phyloP scores from a whole-genome alignment of 2,797 vertebrate species.

The Orestias chungarensis region DNA sequence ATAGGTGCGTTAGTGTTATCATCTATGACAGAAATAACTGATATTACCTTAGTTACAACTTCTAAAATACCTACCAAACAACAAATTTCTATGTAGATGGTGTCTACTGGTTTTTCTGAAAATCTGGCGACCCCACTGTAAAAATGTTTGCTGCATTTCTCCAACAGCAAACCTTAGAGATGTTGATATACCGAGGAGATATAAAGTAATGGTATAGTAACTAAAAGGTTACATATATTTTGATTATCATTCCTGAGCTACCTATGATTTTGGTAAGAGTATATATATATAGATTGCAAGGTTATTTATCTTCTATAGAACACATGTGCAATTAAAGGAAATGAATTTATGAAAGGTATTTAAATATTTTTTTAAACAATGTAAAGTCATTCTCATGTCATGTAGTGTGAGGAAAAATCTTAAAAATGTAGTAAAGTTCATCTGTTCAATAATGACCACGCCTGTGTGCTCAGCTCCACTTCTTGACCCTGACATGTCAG shows the following conservation, averaged over 20 bases:
- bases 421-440: not conserved
- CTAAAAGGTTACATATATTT: not conserved
- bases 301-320: not conserved
- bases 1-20: too few relatives aligned
- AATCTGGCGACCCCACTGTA: not conserved
- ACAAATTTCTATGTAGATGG: not conserved
- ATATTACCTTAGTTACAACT: not conserved
- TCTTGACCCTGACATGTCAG: constrained; percentile 46
- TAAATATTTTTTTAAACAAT: not conserved
- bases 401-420: not conserved
- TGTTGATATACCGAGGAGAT: not conserved
- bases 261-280: not conserved
- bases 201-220: not conserved
- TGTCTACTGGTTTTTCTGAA: not conserved
- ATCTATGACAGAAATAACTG: too few relatives aligned
- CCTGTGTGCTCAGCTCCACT: constrained; percentile 15
- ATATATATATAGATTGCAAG: too few relatives aligned
- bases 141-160: not conserved
- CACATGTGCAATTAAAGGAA: not conserved
- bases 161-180: not conserved
- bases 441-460: constrained; percentile 23
- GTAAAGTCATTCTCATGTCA: not conserved
- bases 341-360: not conserved
- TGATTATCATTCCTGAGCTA: not conserved
- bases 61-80: not conserved